A percentile compares a stretch with the other conserved stretches of the same genome.
Conservation (phyloP, 2,888 invertebrate species). For the Osmoderma eremita region DNA sequence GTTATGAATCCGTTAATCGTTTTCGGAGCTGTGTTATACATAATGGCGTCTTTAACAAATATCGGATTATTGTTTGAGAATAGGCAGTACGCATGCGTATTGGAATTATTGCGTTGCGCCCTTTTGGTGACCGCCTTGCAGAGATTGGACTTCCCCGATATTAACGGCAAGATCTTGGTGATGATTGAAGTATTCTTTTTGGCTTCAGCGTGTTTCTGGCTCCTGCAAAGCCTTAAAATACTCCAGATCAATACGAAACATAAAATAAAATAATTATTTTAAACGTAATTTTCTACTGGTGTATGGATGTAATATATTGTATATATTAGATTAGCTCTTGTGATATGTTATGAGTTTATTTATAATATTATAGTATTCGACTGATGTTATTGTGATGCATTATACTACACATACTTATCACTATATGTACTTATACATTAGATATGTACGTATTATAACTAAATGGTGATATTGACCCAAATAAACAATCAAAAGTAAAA, state of each 20-base stretch:
- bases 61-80: constrained; percentile 80
- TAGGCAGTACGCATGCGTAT: constrained; percentile 68
- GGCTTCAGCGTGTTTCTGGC: constrained; percentile 72
- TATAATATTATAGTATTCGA: constrained; percentile 5
- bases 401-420: constrained; percentile 5
- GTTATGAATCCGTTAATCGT: constrained; percentile 71
- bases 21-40: constrained; percentile 70
- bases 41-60: constrained; percentile 73
- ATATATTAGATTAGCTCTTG: constrained; percentile 13
- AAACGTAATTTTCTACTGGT: constrained; percentile 1
- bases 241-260: constrained; percentile 67
- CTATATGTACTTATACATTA: constrained; percentile 4
- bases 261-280: constrained; percentile 27
- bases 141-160: constrained; percentile 61
- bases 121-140: constrained; percentile 66
- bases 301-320: background rate
- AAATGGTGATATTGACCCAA: too few relatives aligned
- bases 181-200: constrained; percentile 69
- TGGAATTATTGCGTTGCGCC: constrained; percentile 76
- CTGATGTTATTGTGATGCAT: constrained; percentile 33
- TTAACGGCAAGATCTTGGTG: constrained; percentile 62
- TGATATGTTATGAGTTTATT: constrained; percentile 16
- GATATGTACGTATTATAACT: background rate
- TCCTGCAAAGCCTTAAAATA: constrained; percentile 69
- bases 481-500: too few relatives aligned